A percentile compares a stretch with the other conserved stretches of the same genome.
phyloP scores from a whole-genome alignment of 2,113 vertebrate genomes.

The Dipodomys merriami region DNA sequence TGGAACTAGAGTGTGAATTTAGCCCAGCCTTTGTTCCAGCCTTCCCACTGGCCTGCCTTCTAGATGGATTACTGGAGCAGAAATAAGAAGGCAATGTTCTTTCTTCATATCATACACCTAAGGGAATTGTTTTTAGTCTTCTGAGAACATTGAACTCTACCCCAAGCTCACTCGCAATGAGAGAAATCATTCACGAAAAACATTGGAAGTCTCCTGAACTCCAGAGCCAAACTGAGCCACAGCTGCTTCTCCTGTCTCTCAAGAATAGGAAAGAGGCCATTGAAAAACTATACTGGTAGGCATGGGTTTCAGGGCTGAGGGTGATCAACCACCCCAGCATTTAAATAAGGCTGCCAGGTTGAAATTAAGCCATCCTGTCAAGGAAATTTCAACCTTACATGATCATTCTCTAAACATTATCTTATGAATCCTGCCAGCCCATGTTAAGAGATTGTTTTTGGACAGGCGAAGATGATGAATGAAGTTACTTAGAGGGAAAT shows the following conservation, averaged over 20 bases:
- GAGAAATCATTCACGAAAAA: conserved; percentile 22
- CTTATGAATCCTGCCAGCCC: background rate
- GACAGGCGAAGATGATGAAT: conserved; percentile 16
- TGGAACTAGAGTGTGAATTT: conserved; percentile 9
- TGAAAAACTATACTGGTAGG: conserved; percentile 47
- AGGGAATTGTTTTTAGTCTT: conserved; percentile 46
- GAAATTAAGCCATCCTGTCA: conserved; percentile 32
- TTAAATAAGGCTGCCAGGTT: background rate
- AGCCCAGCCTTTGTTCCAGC: conserved; percentile 16
- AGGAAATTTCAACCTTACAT: conserved; percentile 27
- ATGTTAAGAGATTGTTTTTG: background rate
- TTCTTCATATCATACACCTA: conserved; percentile 49
- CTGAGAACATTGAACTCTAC: conserved; percentile 61
- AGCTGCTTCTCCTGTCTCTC: conserved; percentile 11
- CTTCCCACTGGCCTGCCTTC: conserved; percentile 64
- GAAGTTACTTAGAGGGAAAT: conserved; percentile 1
- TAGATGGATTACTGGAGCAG: conserved; percentile 30
- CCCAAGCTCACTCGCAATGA: conserved; percentile 71
- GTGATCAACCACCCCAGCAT: background rate
- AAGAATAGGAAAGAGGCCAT: conserved; percentile 16
- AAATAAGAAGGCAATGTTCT: conserved; percentile 52
- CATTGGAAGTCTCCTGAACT: background rate
- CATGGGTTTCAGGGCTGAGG: background rate
- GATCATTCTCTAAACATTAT: background rate
- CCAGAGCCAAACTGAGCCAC: conserved; percentile 21